These are phyloP conservation scores for Barnardius zonarius DNA, from an alignment of 2,113 vertebrate genomes.

Conservation along the genomic window DNA sequence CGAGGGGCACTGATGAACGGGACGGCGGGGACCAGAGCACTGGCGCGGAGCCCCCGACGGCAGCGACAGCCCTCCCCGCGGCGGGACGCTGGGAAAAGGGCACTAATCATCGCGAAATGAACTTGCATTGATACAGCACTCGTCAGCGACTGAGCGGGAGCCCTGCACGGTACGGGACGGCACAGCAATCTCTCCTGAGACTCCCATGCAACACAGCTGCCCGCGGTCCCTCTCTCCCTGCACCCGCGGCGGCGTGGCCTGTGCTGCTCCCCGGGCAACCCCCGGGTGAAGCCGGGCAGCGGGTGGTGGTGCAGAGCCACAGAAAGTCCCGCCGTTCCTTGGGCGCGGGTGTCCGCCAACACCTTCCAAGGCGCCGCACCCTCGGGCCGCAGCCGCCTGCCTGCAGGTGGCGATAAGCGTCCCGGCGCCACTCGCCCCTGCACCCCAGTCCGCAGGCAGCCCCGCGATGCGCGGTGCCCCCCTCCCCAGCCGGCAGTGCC, in stretches of 20 bases:
- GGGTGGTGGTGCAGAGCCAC: accelerated
- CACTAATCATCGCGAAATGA: neutral
- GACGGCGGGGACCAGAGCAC: neutral
- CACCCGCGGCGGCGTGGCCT: neutral
- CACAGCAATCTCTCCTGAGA: neutral
- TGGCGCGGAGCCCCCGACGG: neutral
- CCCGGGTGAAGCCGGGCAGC: too few species aligned
- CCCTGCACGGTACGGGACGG: neutral
- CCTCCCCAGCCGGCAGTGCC: too few species aligned
- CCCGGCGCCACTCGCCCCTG: neutral
- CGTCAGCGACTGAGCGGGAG: neutral
- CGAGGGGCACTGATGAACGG: accelerated
- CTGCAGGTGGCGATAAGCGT: slow-evolving; percentile 72
- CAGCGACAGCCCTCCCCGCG: neutral
- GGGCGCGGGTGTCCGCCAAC: neutral
- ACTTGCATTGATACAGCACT: neutral
- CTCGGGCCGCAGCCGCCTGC: neutral
- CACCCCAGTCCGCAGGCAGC: neutral
- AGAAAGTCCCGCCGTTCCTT: too few species aligned
- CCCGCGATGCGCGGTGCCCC: too few species aligned
- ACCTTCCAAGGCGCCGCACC: too few species aligned
- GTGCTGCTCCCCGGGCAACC: neutral
- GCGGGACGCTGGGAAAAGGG: neutral
- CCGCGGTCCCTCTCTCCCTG: neutral
- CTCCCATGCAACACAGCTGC: too few species aligned